Percentiles rank a stretch among this genome's conserved stretches.
phyloP scores from a whole-genome alignment of 2,113 vertebrate species.

The Oncorhynchus tshawytscha region DNA sequence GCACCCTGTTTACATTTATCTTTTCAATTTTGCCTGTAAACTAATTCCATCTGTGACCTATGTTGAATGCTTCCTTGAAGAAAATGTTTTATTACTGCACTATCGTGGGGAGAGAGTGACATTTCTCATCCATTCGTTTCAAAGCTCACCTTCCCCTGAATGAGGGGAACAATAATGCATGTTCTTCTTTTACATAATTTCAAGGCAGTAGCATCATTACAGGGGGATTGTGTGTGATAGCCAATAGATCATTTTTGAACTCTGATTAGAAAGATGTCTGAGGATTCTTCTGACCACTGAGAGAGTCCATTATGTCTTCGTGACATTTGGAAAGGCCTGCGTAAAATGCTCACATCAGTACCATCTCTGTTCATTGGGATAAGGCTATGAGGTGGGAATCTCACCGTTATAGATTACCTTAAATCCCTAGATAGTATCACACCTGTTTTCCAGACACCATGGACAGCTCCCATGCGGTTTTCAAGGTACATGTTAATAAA shows the following conservation, averaged over 20 bases:
- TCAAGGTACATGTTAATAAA: not conserved
- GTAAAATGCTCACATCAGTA: not conserved
- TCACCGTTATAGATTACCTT: not conserved
- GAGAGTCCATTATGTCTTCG: not conserved
- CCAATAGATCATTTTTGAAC: not conserved
- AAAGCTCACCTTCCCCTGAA: conserved; percentile 16
- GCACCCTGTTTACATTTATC: not conserved
- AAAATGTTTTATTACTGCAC: conserved; percentile 3
- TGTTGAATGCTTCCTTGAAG: conserved; percentile 6
- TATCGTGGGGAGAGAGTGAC: conserved; percentile 7
- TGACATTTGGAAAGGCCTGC: not conserved
- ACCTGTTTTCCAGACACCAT: not conserved
- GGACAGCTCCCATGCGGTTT: not conserved
- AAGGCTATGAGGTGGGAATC: too few relatives aligned
- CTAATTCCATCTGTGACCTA: conserved; percentile 11
- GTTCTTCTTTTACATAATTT: not conserved
- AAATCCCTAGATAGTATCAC: not conserved
- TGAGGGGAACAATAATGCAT: not conserved
- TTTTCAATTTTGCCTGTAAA: conserved; percentile 16
- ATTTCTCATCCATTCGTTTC: not conserved
- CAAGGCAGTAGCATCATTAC: not conserved
- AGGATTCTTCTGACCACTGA: not conserved
- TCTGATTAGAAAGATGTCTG: not conserved
- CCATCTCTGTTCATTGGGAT: not conserved
- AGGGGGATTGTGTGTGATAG: not conserved